These are phyloP conservation scores for Acestrorhynchus altus DNA, from an alignment of 2,797 vertebrate genomes.

Conservation along the genomic window DNA sequence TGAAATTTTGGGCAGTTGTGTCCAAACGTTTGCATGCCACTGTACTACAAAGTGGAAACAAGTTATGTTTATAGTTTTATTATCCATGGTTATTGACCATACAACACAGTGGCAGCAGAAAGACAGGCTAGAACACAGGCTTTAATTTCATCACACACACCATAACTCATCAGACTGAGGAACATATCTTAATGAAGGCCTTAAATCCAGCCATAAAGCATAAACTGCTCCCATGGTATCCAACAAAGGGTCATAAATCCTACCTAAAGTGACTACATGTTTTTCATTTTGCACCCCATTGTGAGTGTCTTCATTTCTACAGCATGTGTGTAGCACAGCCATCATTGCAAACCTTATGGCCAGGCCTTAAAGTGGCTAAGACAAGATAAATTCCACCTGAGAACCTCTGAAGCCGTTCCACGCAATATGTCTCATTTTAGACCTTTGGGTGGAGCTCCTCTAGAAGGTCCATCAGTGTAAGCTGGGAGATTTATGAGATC, in stretches of 20 bases:
- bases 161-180: no score
- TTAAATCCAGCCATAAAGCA: no score
- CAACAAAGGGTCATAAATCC: slow-evolving; percentile 20
- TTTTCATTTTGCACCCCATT: slow-evolving; percentile 5
- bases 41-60: no score
- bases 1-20: no score
- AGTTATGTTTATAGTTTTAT: no score
- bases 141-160: no score
- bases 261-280: slow-evolving; percentile 4
- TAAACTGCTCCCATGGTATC: slow-evolving; percentile 11
- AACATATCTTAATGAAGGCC: no score
- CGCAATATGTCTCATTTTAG: slow-evolving; percentile 26
- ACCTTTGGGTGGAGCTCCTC: slow-evolving; percentile 23
- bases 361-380: slow-evolving; percentile 31
- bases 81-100: no score
- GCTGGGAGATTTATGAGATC: slow-evolving; percentile 22
- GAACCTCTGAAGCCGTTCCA: slow-evolving; percentile 3
- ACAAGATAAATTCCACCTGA: slow-evolving; percentile 24
- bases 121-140: no score
- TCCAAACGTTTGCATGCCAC: no score
- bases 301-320: slow-evolving; percentile 25
- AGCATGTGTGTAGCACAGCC: neutral
- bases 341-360: neutral
- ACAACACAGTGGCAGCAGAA: no score
- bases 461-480: slow-evolving; percentile 7